Conservation (phyloP, 2,797 vertebrate genomes). For the Sitta carolinensis region DNA sequence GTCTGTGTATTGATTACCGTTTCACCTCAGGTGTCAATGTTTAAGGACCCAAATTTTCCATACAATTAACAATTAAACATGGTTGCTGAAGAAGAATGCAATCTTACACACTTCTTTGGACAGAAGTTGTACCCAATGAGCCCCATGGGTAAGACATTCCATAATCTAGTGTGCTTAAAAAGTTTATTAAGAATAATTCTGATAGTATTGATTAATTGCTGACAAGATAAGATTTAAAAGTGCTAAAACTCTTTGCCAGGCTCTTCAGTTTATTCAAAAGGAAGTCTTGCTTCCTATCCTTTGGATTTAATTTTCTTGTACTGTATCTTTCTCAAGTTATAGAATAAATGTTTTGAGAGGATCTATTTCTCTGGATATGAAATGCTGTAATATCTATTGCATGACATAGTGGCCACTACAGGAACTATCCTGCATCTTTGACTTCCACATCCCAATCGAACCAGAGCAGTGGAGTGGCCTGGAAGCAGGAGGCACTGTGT, state of each 20-base stretch:
- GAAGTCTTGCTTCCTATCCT: neutral
- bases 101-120: neutral
- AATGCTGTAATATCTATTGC: neutral
- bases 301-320: neutral
- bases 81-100: neutral
- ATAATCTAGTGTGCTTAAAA: neutral
- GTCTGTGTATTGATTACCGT: neutral
- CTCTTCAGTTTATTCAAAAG: neutral
- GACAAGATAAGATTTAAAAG: neutral
- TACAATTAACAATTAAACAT: neutral
- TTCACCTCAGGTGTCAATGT: neutral
- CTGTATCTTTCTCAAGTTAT: neutral
- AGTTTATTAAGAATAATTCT: neutral
- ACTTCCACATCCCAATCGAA: neutral
- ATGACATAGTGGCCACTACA: neutral
- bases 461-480: fast-evolving
- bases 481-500: fast-evolving
- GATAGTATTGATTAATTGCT: neutral
- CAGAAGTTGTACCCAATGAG: neutral
- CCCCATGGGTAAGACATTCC: neutral
- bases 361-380: neutral
- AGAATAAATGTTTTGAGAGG: neutral
- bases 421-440: neutral
- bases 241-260: neutral
- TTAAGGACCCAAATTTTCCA: neutral